These are phyloP conservation scores for Meganola albula DNA, from an alignment of 2,888 invertebrate species.

Conservation along the genomic window DNA sequence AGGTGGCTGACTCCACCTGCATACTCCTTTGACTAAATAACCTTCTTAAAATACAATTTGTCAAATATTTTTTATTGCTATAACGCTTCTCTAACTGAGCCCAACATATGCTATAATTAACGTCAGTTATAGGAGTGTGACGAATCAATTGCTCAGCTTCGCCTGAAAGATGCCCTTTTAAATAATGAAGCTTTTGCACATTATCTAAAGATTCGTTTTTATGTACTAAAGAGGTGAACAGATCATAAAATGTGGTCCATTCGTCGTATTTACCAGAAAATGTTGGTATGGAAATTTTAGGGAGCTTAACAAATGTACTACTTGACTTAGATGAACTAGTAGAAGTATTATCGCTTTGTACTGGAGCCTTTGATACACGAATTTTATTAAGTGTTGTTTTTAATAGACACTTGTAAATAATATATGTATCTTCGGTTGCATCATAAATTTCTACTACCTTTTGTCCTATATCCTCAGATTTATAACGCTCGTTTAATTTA, in stretches of 20 bases:
- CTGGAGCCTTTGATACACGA: neutral
- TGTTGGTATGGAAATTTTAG: constrained; percentile 1
- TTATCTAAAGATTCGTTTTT: neutral
- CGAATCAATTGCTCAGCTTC: constrained; percentile 13
- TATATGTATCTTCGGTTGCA: neutral
- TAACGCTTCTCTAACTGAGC: constrained; percentile 1
- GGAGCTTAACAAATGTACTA: neutral
- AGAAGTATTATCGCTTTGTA: neutral
- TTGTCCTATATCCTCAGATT: neutral
- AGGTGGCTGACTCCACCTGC: neutral
- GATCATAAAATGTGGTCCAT: constrained; percentile 1
- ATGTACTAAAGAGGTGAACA: neutral
- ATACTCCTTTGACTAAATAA: too few relatives aligned
- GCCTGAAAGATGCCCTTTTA: constrained; percentile 3
- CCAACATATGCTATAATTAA: constrained; percentile 11
- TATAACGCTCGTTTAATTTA: neutral
- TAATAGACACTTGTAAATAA: neutral
- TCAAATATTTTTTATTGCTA: constrained; percentile 4
- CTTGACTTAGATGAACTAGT: neutral
- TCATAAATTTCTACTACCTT: neutral
- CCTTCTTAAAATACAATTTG: neutral
- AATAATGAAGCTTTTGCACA: constrained; percentile 5
- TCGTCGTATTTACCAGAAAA: constrained; percentile 1
- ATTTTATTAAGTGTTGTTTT: neutral
- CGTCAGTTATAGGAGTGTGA: constrained; percentile 13